phyloP scores from a whole-genome alignment of 2,888 invertebrate species.

The Blastobasis adustella region DNA sequence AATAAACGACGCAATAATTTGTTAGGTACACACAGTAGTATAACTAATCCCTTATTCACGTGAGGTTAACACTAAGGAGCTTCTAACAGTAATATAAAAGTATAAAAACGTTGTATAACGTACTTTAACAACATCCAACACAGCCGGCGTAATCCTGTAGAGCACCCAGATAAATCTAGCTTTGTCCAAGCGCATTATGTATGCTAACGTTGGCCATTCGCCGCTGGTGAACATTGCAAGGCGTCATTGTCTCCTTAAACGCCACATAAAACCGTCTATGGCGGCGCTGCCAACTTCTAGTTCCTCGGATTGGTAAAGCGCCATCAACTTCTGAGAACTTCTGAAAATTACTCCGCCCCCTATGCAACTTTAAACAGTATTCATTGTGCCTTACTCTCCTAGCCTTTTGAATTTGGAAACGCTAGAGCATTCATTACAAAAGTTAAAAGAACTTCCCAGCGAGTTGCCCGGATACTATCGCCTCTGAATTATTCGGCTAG shows the following conservation, averaged over 20 bases:
- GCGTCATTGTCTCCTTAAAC: conserved; percentile 15
- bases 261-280: conserved; percentile 9
- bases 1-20: too few relatives aligned
- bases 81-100: too few relatives aligned
- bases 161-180: conserved; percentile 55
- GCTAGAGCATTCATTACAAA: conserved; percentile 18
- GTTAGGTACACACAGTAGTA: too few relatives aligned
- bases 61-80: too few relatives aligned
- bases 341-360: neutral
- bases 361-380: too few relatives aligned
- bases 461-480: conserved; percentile 17
- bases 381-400: neutral
- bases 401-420: conserved; percentile 1
- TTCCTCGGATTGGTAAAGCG: neutral
- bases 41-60: too few relatives aligned
- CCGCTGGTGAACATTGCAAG: conserved; percentile 12
- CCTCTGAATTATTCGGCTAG: conserved; percentile 24
- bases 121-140: neutral
- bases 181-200: conserved; percentile 56
- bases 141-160: conserved; percentile 25
- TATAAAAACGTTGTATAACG: neutral
- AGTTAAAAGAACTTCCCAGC: conserved; percentile 18
- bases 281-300: neutral
- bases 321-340: neutral
- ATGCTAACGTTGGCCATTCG: conserved; percentile 45